Evolutionary conservation across 2,888 invertebrate species (phyloP), one percentile per base, ranked within the genome.

Genomic region (Hypsopygia costalis): DNA sequence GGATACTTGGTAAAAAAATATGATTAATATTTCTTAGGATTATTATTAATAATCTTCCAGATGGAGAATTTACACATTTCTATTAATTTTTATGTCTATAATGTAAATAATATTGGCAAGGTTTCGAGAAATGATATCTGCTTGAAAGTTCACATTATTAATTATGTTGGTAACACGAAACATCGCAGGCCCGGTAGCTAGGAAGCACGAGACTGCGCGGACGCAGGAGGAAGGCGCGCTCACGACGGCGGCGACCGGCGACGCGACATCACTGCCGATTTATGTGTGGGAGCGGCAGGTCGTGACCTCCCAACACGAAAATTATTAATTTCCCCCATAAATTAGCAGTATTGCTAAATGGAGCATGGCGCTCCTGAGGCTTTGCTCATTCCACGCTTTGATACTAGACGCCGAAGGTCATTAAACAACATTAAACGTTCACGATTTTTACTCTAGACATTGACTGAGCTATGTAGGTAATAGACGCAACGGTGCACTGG

Each of bases 221-320:
- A 47, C 51, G 43, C 49, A 49, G 54, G 46, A 47, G 51, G 55
- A 55, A 41, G 52, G 54, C 51, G 53, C 47, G 55, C 51, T 52
- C 52, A 51, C 49, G 60, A 25, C 25, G 51, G 57, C 51, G 52
- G 52, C 50, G 63, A 6, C 62, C 63, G 78, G 79, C 80, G 81
- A 78, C 65, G 75, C 75, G 73, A 77, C 78, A 75, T 65, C 67
- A 51, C 59, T 49, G 53, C 59, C 65, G 69, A 81, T 80, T 81
- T 80, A 81, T 80, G 80, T 73, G 76, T 81, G 81, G 80, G 80
- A 81, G 74, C 73, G 65, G 44, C 52, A 54, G 75, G 70, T 75
- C 75, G 62, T 67, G 77, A 81, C 69, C 81, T 55, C 54, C 48
- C 59, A 55, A 71, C 72, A 74, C 65, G 70, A 72, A 72, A 70